These are phyloP conservation scores for Neotragus pygmaeus DNA, from an alignment of 2,113 vertebrate species.

Conservation along the genomic window DNA sequence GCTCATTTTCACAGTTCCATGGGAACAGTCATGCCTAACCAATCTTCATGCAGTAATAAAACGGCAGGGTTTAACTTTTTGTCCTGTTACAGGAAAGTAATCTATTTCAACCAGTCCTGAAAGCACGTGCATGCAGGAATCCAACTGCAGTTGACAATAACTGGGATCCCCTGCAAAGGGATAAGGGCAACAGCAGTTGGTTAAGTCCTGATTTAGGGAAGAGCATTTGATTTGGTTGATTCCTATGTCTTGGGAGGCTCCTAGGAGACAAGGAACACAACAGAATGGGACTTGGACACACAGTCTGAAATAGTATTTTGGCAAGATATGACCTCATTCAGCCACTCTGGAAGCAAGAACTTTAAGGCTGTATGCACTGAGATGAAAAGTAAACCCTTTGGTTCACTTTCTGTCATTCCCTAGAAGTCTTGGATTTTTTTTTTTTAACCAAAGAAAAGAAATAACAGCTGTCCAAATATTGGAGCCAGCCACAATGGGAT, in stretches of 20 bases:
- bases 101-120: background rate
- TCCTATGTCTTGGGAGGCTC: constrained; percentile 8
- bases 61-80: constrained; percentile 29
- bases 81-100: constrained; percentile 3
- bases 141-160: background rate
- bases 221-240: background rate
- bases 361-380: background rate
- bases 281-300: background rate
- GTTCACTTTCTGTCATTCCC: constrained; percentile 53
- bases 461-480: constrained; percentile 76
- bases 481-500: constrained; percentile 46
- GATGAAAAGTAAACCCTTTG: constrained; percentile 45
- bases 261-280: background rate
- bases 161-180: background rate
- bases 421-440: constrained; percentile 35
- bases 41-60: constrained; percentile 14
- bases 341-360: background rate
- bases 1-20: constrained; percentile 54
- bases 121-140: background rate
- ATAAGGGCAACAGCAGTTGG: background rate
- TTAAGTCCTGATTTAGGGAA: background rate
- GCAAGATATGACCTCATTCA: background rate
- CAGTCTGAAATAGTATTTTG: background rate
- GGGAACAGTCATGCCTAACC: constrained; percentile 25
- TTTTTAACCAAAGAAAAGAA: constrained; percentile 56